Conservation (phyloP, 2,888 invertebrate genomes). For the Mylabris sibirica region DNA sequence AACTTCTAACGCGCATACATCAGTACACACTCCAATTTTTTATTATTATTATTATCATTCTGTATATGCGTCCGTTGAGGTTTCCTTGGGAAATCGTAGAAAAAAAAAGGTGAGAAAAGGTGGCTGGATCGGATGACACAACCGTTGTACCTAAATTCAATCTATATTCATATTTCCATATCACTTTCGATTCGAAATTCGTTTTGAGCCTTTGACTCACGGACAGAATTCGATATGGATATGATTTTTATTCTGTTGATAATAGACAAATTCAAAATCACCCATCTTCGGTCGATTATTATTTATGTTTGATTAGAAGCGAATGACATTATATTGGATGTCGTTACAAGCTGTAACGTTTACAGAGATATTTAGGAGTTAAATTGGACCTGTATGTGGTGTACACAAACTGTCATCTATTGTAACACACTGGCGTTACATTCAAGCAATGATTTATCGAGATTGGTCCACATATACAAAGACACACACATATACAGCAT, state of each 20-base stretch:
- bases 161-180: slow-evolving; percentile 43
- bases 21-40: no score
- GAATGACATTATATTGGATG: slow-evolving; percentile 24
- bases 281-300: not conserved
- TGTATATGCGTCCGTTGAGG: slow-evolving; percentile 26
- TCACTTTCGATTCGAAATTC: slow-evolving; percentile 40
- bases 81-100: slow-evolving; percentile 15
- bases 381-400: slow-evolving; percentile 27
- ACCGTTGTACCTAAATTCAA: slow-evolving; percentile 39
- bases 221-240: slow-evolving; percentile 22
- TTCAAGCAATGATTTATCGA: slow-evolving; percentile 36
- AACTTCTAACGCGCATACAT: no score
- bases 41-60: no score
- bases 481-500: no score
- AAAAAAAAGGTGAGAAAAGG: no score
- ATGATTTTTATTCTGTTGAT: slow-evolving; percentile 23
- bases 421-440: slow-evolving; percentile 17
- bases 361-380: slow-evolving; percentile 20
- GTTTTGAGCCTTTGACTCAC: slow-evolving; percentile 31
- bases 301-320: not conserved
- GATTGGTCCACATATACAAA: no score
- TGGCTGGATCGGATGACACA: slow-evolving; percentile 26
- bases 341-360: slow-evolving; percentile 27
- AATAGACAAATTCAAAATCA: no score
- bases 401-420: slow-evolving; percentile 26